Evolutionary conservation across 1,140 invertebrate species (phyloP), one percentile per base, ranked within the genome.

Genomic region (Euborellia annulipes): DNA sequence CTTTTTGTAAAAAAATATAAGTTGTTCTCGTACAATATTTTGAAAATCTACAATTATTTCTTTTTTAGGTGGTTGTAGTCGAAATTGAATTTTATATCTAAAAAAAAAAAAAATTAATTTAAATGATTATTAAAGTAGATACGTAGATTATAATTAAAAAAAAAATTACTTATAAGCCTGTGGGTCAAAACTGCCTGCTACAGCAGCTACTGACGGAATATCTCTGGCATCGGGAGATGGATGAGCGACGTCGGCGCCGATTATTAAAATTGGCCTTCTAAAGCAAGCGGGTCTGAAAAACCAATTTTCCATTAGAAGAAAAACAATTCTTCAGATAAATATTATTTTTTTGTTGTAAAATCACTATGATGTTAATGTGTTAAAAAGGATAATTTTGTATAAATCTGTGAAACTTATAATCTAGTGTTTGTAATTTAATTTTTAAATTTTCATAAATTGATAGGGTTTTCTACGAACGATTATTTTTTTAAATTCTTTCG

Each of bases 181-280:
- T 37, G 11, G 4, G 11, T 27, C 23, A 11, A 47, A 38, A 49
- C 49, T 30, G 18, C 42, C 50, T 59, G 45, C 57, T 53, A 75
- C 71, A 0, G 87, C 87, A n/a, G 87, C 87, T 21, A 92, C 78
- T 38, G 87, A 91, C 0, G 86, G 85, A 16, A 78, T 75, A 20
- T 56, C 48, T 0, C 34, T 53, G 16, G 71, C 69, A 55, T 83
- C 80, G 0, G 80, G 80, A 1, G 79, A 73, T 0, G 85, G 85
- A 71, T 92, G 87, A 1, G 85, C 88, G 1, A 91, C 86, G 65
- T 93, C 89, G 17, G 86, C 87, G 1, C 89, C 86, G 23, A 91
- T 65, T 13, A 85, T 71, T 66, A 90, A 82, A 0, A 66, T 61
- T 2, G 70, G 68, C 20, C 17, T 40, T 1, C 50, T 20, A 7